These are phyloP conservation scores for Clupea harengus DNA, from an alignment of 2,113 vertebrate species.

Conservation along the genomic window DNA sequence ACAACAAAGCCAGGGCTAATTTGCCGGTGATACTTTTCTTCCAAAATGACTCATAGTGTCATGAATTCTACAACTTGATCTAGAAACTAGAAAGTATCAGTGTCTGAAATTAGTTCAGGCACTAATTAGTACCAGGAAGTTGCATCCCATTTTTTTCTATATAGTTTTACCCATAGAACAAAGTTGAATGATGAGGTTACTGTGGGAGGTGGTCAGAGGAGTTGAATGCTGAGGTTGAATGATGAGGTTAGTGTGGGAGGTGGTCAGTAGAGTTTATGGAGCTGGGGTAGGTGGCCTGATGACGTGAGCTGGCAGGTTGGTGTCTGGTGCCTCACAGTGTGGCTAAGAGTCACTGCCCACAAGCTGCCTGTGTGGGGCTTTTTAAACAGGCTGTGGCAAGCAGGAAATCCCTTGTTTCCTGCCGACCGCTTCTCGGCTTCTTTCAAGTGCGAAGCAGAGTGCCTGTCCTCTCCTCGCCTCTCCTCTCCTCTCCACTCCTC, in stretches of 20 bases:
- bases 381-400: background rate
- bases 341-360: background rate
- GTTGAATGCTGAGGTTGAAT: background rate
- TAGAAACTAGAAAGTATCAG: background rate
- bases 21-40: background rate
- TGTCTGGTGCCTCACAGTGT: too few relatives aligned
- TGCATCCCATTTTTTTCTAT: too few relatives aligned
- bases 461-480: slow-evolving; percentile 6
- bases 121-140: too few relatives aligned
- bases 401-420: background rate
- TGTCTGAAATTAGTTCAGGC: too few relatives aligned
- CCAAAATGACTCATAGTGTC: background rate
- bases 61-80: background rate
- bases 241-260: background rate
- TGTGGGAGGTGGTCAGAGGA: background rate
- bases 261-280: background rate
- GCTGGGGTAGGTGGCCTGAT: too few relatives aligned
- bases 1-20: background rate
- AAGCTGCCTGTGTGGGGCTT: background rate
- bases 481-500: background rate
- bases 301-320: too few relatives aligned
- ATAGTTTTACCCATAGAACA: too few relatives aligned
- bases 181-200: background rate
- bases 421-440: background rate
- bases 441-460: slow-evolving; percentile 23